phyloP scores from a whole-genome alignment of 2,113 vertebrate genomes.

The Ictalurus punctatus region DNA sequence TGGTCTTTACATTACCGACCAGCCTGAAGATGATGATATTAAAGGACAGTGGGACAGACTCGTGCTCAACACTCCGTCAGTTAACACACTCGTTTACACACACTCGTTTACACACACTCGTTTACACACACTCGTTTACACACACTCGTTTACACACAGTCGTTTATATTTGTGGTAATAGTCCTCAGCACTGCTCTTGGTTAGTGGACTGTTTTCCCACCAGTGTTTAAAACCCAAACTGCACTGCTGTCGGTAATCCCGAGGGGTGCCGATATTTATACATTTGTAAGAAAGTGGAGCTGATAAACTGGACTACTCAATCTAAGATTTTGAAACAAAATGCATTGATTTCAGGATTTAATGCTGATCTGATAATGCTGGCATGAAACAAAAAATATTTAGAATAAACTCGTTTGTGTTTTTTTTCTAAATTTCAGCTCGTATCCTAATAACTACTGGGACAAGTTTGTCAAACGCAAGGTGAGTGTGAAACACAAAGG shows the following conservation, averaged over 20 bases:
- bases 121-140: neutral
- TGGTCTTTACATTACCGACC: slow-evolving; percentile 88
- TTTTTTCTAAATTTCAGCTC: slow-evolving; percentile 71
- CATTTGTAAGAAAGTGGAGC: neutral
- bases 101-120: neutral
- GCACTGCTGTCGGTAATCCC: neutral
- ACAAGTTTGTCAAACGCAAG: slow-evolving; percentile 94
- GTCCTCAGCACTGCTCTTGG: neutral
- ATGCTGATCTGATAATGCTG: neutral
- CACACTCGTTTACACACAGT: slow-evolving; percentile 21
- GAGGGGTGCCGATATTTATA: neutral
- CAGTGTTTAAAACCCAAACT: neutral
- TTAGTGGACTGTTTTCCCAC: too few relatives aligned
- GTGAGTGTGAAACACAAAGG: slow-evolving; percentile 62
- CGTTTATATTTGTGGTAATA: neutral
- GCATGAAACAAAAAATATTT: neutral
- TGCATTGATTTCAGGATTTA: neutral
- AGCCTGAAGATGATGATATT: slow-evolving; percentile 90
- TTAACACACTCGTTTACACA: slow-evolving; percentile 22
- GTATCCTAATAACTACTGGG: slow-evolving; percentile 93
- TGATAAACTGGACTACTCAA: neutral
- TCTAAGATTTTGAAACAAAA: neutral
- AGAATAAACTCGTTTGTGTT: neutral
- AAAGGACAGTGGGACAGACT: slow-evolving; percentile 92
- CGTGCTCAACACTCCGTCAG: slow-evolving; percentile 89